Conservation (phyloP, 2,113 vertebrate species). For the Saguinus imperator region DNA sequence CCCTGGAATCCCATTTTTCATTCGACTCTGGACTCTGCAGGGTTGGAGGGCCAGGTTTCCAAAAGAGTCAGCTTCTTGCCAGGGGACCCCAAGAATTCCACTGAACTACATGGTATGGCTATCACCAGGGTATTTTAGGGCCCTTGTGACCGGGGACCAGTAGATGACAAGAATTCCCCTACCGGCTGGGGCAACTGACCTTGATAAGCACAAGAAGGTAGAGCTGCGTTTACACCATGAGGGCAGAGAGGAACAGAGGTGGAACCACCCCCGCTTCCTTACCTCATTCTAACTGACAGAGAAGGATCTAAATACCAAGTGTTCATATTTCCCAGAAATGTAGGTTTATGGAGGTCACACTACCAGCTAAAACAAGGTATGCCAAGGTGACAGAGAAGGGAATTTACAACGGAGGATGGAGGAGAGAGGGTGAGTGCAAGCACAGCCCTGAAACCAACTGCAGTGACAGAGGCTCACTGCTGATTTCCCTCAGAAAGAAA, state of each 20-base stretch:
- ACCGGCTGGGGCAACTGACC: no score
- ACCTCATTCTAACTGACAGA: background rate
- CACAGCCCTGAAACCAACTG: background rate
- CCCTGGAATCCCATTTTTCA: background rate
- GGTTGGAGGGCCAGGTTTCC: background rate
- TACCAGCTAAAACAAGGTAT: background rate
- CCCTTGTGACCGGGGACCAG: background rate
- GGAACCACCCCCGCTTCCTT: background rate
- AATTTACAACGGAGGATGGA: background rate
- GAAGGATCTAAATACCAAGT: background rate
- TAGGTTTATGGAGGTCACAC: background rate
- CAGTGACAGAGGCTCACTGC: background rate
- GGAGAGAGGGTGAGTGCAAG: no score
- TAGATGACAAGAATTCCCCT: background rate
- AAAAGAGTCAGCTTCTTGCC: background rate
- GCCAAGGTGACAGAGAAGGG: background rate
- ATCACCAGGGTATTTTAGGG: background rate
- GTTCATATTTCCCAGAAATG: background rate
- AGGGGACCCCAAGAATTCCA: background rate
- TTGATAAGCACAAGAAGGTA: background rate
- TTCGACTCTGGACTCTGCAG: background rate
- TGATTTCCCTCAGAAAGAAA: background rate
- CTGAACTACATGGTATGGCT: background rate
- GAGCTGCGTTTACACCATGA: background rate
- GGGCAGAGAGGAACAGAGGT: background rate